Evolutionary conservation across 2,797 vertebrate species (phyloP).

Genomic region (Myotis planiceps): DNA sequence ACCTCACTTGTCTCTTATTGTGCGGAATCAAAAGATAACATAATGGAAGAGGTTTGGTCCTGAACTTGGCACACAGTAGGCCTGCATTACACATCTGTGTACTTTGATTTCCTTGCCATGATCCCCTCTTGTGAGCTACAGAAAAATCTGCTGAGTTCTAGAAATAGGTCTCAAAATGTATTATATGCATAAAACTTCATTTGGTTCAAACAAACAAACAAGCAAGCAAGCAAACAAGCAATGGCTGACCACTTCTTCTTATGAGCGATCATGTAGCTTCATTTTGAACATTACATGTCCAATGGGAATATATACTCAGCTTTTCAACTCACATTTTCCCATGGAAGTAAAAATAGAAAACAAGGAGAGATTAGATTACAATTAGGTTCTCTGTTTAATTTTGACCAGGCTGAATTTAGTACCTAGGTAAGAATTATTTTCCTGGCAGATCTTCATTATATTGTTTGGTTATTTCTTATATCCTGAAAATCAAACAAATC

Average conservation of each 20-base stretch:
- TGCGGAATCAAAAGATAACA: neutral
- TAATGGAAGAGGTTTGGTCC: neutral
- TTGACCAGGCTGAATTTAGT: conserved; percentile 27
- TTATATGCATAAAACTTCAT: neutral
- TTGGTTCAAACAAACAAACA: neutral
- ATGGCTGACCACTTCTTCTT: neutral
- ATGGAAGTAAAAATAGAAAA: conserved; percentile 56
- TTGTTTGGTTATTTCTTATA: conserved; percentile 48
- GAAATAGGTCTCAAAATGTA: neutral
- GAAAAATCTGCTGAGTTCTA: conserved; percentile 1
- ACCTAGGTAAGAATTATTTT: conserved; percentile 43
- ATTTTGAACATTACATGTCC: neutral
- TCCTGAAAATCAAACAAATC: conserved; percentile 43
- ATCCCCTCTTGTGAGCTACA: neutral
- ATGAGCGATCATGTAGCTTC: neutral
- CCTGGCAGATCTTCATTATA: conserved; percentile 25
- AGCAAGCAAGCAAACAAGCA: neutral
- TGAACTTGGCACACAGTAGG: neutral
- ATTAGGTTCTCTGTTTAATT: conserved; percentile 58
- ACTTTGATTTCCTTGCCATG: neutral
- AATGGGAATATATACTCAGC: neutral
- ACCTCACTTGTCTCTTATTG: neutral
- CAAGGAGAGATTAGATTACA: conserved; percentile 44
- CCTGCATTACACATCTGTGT: neutral
- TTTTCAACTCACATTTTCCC: conserved; percentile 48